Evolutionary conservation across 2,113 vertebrate genomes (phyloP).

Genomic region (Tiliqua scincoides): DNA sequence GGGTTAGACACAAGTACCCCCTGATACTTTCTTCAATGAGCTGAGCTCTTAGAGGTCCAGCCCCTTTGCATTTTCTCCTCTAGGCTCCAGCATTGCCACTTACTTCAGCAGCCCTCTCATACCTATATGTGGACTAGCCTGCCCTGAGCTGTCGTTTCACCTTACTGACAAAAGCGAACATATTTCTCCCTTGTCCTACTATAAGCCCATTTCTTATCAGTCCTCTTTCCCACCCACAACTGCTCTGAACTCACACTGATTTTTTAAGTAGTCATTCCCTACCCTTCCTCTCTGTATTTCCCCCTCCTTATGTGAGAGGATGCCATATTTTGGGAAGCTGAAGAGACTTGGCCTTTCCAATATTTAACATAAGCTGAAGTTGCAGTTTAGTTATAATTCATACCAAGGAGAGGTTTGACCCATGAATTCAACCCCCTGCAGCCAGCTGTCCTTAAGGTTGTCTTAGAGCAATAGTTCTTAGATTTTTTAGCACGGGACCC

Average conservation of each 20-base stretch:
- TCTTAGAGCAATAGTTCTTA: background rate
- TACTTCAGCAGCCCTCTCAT: background rate
- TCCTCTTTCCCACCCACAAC: background rate
- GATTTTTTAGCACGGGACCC: too few relatives aligned
- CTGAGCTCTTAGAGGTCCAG: background rate
- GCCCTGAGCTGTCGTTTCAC: background rate
- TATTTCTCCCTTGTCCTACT: background rate
- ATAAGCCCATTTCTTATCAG: background rate
- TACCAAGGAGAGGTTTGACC: background rate
- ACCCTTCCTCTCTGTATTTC: background rate
- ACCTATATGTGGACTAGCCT: background rate
- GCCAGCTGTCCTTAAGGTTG: background rate
- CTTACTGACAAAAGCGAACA: background rate
- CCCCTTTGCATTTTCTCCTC: background rate
- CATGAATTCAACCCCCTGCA: too few relatives aligned
- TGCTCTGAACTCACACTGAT: background rate
- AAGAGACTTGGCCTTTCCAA: background rate
- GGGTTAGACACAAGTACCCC: background rate
- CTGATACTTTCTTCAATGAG: background rate
- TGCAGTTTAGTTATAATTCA: background rate
- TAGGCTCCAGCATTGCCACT: background rate
- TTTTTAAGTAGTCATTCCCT: background rate
- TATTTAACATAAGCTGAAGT: background rate
- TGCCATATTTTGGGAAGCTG: background rate
- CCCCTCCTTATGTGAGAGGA: background rate